These are phyloP conservation scores for Philaethria dido DNA, from an alignment of 2,888 invertebrate genomes.

Conservation along the genomic window DNA sequence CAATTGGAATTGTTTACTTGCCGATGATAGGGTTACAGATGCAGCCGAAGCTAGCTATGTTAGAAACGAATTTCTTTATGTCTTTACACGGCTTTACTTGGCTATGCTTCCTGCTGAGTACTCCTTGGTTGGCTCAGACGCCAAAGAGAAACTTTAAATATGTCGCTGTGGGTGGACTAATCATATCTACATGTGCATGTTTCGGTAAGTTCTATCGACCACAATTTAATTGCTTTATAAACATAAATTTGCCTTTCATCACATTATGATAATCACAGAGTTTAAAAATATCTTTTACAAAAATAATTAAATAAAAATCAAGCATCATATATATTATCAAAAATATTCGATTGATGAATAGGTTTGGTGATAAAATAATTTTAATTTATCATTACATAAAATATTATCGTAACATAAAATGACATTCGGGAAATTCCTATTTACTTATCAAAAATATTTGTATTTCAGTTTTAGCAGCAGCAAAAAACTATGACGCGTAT, in stretches of 20 bases:
- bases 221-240: neutral
- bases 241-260: too few species aligned
- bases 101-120: slow-evolving; percentile 73
- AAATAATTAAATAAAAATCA: neutral
- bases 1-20: slow-evolving; percentile 64
- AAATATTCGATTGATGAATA: neutral
- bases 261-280: too few species aligned
- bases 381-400: neutral
- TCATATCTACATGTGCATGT: slow-evolving; percentile 65
- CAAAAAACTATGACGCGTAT: slow-evolving; percentile 72
- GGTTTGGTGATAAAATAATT: neutral
- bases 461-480: slow-evolving; percentile 67
- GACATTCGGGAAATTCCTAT: neutral
- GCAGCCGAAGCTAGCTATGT: slow-evolving; percentile 64
- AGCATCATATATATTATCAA: neutral
- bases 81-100: slow-evolving; percentile 76
- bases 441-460: neutral
- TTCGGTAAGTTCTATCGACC: slow-evolving; percentile 58
- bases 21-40: slow-evolving; percentile 70
- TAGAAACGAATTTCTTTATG: slow-evolving; percentile 72
- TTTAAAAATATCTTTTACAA: too few species aligned
- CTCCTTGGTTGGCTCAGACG: slow-evolving; percentile 75
- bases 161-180: slow-evolving; percentile 62
- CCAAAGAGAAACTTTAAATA: slow-evolving; percentile 77
- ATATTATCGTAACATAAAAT: slow-evolving; percentile 8